phyloP scores from a whole-genome alignment of 2,888 invertebrate genomes.

The Ophioninae sp. region DNA sequence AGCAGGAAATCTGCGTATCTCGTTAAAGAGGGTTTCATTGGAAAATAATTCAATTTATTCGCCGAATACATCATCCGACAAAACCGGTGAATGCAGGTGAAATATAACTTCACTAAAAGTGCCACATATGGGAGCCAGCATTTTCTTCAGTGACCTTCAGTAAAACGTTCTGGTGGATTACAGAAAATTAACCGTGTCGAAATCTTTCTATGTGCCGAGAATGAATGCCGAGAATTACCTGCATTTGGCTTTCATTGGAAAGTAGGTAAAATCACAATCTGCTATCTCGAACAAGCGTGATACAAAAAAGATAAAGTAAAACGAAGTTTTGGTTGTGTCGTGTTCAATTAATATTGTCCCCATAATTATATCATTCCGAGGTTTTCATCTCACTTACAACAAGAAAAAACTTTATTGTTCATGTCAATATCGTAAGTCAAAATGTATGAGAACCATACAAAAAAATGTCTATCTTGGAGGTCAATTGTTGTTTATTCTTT shows the following conservation, averaged over 20 bases:
- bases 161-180: not conserved
- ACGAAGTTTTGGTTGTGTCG: not conserved
- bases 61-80: not conserved
- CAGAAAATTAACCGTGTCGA: not conserved
- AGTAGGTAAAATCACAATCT: slow-evolving; percentile 25
- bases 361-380: too few relatives aligned
- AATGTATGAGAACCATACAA: too few relatives aligned
- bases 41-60: too few relatives aligned
- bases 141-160: not conserved
- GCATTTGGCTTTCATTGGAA: not conserved
- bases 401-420: too few relatives aligned
- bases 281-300: not conserved
- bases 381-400: too few relatives aligned
- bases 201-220: not conserved
- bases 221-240: slow-evolving; percentile 18
- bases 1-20: not conserved
- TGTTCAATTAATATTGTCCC: not conserved
- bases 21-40: not conserved
- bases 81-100: slow-evolving; percentile 19
- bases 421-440: too few relatives aligned
- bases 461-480: too few relatives aligned
- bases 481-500: too few relatives aligned
- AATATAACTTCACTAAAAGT: not conserved
- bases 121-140: not conserved
- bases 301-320: not conserved